Evolutionary conservation across 2,888 invertebrate genomes (phyloP).

Genomic region (Orthosia cruda): DNA sequence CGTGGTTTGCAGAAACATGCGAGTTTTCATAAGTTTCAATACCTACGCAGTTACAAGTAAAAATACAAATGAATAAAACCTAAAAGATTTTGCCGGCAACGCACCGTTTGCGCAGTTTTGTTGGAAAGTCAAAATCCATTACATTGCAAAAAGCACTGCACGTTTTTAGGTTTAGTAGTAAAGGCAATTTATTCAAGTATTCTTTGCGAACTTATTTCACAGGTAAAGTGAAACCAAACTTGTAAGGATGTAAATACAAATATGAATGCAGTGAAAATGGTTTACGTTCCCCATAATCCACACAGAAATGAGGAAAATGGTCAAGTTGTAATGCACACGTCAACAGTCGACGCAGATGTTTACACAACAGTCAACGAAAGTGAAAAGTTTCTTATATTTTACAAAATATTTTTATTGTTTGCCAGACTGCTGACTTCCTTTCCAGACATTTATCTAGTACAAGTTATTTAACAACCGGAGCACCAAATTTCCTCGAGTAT

Average conservation of each 20-base stretch:
- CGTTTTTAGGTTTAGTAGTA: no score
- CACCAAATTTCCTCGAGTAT: conserved; percentile 68
- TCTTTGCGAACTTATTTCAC: conserved; percentile 19
- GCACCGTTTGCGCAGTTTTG: no score
- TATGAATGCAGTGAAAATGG: conserved; percentile 25
- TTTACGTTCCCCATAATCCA: conserved; percentile 26
- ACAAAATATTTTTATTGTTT: conserved; percentile 58
- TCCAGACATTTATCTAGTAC: conserved; percentile 60
- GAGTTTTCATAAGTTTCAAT: no score
- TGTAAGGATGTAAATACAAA: conserved; percentile 11
- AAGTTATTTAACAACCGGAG: conserved; percentile 63
- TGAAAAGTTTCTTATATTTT: conserved; percentile 38
- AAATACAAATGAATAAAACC: no score
- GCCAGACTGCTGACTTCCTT: conserved; percentile 37
- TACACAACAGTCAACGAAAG: conserved; percentile 44
- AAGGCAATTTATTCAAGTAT: conserved; percentile 5
- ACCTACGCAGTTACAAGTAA: no score
- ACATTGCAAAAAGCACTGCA: no score
- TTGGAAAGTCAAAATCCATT: no score
- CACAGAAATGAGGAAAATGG: conserved; percentile 35
- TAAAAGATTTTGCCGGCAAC: no score
- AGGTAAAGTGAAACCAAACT: conserved; percentile 32
- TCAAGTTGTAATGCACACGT: conserved; percentile 52
- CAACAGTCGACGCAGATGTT: conserved; percentile 31
- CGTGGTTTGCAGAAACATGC: no score